A percentile compares a stretch with the other conserved stretches of the same genome.
Conservation (phyloP, 2,113 vertebrate species). For the Grantiella picta region DNA sequence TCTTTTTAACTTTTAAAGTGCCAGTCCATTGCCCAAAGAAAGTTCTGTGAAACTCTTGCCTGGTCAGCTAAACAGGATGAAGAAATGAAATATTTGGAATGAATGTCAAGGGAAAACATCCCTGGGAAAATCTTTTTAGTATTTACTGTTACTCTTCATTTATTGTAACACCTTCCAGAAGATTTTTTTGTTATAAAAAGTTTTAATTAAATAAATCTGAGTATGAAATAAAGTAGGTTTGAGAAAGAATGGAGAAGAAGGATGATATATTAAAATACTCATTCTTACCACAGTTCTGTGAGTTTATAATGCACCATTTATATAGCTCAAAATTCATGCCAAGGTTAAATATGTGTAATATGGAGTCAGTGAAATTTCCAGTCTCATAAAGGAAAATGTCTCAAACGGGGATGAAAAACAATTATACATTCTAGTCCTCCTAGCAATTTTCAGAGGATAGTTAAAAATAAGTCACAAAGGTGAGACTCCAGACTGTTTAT, state of each 20-base stretch:
- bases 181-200: background rate
- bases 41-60: background rate
- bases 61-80: background rate
- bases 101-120: background rate
- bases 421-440: background rate
- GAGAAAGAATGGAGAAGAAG: background rate
- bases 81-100: background rate
- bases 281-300: background rate
- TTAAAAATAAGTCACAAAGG: background rate
- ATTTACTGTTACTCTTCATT: background rate
- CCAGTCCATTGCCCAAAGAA: background rate
- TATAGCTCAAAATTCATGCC: background rate
- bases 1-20: background rate
- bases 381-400: slow-evolving; percentile 18
- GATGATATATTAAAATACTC: background rate
- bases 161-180: background rate
- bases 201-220: background rate
- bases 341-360: background rate
- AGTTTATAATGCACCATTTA: background rate
- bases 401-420: background rate
- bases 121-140: background rate
- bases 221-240: background rate
- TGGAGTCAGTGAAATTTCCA: background rate
- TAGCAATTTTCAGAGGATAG: background rate
- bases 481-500: background rate